Percentiles rank a stretch among this genome's conserved stretches.
Evolutionary conservation across 2,113 vertebrate species (phyloP).

Genomic region (Nibea coibor): DNA sequence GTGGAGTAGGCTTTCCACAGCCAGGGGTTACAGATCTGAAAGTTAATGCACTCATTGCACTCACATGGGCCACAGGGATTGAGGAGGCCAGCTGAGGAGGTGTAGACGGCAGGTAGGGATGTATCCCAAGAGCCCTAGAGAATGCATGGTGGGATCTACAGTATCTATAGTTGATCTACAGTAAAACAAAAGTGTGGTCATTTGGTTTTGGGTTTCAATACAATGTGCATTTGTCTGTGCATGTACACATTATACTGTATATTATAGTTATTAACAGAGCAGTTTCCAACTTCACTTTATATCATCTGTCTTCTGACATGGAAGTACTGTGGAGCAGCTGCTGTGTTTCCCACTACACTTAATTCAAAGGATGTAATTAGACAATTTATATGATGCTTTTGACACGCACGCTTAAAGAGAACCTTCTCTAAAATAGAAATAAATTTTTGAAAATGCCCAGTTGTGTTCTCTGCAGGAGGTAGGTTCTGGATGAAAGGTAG

Average conservation of each 20-base stretch:
- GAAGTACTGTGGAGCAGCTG: not conserved
- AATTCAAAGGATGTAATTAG: not conserved
- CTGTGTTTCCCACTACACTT: not conserved
- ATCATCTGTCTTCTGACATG: not conserved
- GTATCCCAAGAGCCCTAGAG: not conserved
- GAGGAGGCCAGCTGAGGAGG: slow-evolving; percentile 25
- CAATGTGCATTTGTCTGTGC: not conserved
- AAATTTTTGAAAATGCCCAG: not conserved
- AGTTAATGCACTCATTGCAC: not conserved
- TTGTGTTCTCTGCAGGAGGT: not conserved
- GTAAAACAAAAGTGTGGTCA: not conserved
- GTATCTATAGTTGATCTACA: not conserved
- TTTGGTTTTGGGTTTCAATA: not conserved
- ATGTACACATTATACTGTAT: not conserved
- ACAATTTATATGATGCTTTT: not conserved
- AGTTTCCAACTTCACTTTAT: not conserved
- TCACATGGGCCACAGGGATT: slow-evolving; percentile 5
- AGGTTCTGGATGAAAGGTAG: not conserved
- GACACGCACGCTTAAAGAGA: not conserved
- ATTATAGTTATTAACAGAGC: not conserved
- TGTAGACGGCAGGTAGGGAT: slow-evolving; percentile 7
- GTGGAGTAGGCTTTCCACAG: not conserved
- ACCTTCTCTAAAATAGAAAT: not conserved
- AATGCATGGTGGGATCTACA: slow-evolving; percentile 1
- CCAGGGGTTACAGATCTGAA: not conserved